Base-by-base conservation (phyloP, 2,888 invertebrate genomes). In the Machimus rusticus region DNA sequence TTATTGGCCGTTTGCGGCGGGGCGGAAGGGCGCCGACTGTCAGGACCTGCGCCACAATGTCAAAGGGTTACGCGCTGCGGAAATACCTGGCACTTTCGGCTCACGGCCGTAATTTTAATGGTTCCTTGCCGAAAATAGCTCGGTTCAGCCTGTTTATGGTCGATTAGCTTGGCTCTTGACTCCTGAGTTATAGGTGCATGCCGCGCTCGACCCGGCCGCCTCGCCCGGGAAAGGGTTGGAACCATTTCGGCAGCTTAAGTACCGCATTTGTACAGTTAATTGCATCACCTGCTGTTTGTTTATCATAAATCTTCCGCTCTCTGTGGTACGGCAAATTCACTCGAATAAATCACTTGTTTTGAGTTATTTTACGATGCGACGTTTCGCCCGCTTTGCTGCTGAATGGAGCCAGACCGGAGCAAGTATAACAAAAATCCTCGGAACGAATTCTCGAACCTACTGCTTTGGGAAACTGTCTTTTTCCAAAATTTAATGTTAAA, bases 211-310 rank as follows among this genome's bases (percentile, higher is more conserved):
- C 6, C 14, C 51, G 51, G n/a, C 51, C n/a, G 51, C 37, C 39
- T 34, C 37, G 19, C 5, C 31, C 74, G 23, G 66, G 5, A 43
- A 84, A 84, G 84, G 84, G 84, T 84, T 84, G 31, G 28, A 78
- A 34, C 51, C 23, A 84, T 66, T 84, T 66, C 31, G 43, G 55
- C 34, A 14, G 51, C 43, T 84, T 84, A 84, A 66, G 74, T 84
- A 84, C 19, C 37, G 37, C 39, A 39, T 84, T 84, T 84, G 84
- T 84, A 66, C 84, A 84, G n/a, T 57, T 84, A 84, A 84, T 84
- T 84, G 84, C 84, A 66, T 84, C 84, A 84, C 84, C 84, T 84
- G 84, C 66, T 74, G 74, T 84, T 84, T 84, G 84, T 84, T 84
- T 84, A 39, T 74, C 66, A 84, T 84, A 84, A 84, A 84, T 84